Percentiles rank a stretch among this genome's conserved stretches.
phyloP scores from a whole-genome alignment of 2,113 vertebrate genomes.

The Thunnus thynnus region DNA sequence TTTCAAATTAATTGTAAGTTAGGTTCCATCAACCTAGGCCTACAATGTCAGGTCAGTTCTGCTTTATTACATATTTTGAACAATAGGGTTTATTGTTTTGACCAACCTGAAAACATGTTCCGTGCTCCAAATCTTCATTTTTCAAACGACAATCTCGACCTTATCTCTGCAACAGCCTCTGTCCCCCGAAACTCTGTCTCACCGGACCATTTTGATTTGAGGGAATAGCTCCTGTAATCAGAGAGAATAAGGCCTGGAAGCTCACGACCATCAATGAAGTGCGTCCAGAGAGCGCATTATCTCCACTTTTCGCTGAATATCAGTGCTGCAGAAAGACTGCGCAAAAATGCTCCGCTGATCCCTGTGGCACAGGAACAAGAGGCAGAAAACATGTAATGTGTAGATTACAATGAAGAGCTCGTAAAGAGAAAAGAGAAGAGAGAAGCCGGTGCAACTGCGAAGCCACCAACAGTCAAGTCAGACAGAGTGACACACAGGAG shows the following conservation, averaged over 20 bases:
- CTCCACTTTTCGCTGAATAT: slow-evolving; percentile 6
- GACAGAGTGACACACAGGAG: neutral
- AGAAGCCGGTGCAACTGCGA: slow-evolving; percentile 58
- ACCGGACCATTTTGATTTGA: slow-evolving; percentile 46
- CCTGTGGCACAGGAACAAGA: neutral
- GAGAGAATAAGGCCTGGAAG: slow-evolving; percentile 50
- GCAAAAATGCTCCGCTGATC: neutral
- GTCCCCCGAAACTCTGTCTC: neutral
- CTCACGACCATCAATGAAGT: slow-evolving; percentile 42
- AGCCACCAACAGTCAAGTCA: neutral
- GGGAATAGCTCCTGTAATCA: slow-evolving; percentile 20
- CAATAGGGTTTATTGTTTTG: neutral
- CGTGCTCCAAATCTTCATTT: slow-evolving; percentile 88
- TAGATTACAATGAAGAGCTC: neutral
- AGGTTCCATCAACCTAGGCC: neutral
- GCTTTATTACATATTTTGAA: neutral
- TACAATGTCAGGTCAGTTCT: neutral
- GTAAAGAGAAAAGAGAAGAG: slow-evolving; percentile 4
- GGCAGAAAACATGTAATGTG: neutral
- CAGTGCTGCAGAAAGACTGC: slow-evolving; percentile 3
- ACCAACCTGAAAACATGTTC: slow-evolving; percentile 87
- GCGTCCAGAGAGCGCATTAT: slow-evolving; percentile 18
- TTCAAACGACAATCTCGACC: neutral
- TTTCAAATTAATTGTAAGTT: neutral
- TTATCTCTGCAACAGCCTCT: neutral